phyloP scores from a whole-genome alignment of 2,888 invertebrate genomes.

The Perdita meconis region DNA sequence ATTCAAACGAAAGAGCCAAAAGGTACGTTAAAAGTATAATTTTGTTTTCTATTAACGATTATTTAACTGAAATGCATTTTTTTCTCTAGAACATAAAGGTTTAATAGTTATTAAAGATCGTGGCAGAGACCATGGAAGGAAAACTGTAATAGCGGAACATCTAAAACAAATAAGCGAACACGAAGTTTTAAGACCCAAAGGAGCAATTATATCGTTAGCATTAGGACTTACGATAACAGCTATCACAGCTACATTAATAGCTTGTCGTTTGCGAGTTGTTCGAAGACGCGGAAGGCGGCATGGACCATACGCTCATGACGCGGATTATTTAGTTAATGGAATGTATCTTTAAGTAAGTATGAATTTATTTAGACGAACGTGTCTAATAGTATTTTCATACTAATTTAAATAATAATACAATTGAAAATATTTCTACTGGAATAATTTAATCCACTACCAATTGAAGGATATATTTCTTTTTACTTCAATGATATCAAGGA shows the following conservation, averaged over 20 bases:
- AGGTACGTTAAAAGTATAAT: conserved; percentile 44
- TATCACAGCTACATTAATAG: conserved; percentile 92
- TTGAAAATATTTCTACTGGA: conserved; percentile 6
- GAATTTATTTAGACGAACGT: conserved; percentile 23
- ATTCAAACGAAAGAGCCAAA: conserved; percentile 47
- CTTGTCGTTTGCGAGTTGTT: conserved; percentile 92
- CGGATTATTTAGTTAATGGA: conserved; percentile 98
- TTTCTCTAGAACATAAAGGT: conserved; percentile 55
- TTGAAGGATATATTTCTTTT: not conserved
- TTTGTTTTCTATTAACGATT: not conserved
- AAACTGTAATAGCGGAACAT: conserved; percentile 74
- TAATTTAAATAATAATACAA: conserved; percentile 21
- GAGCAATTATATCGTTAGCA: conserved; percentile 92
- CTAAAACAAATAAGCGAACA: conserved; percentile 73
- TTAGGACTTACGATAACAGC: conserved; percentile 92
- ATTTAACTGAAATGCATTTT: not conserved
- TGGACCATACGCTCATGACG: conserved; percentile 94
- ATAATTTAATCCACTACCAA: conserved; percentile 15
- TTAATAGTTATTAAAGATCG: conserved; percentile 63
- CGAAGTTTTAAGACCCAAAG: conserved; percentile 87
- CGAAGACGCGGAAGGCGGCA: conserved; percentile 91
- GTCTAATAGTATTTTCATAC: conserved; percentile 59
- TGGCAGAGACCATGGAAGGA: conserved; percentile 55
- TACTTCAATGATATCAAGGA: no score
- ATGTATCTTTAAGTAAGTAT: conserved; percentile 93